Conservation (phyloP, 2,888 invertebrate genomes). For the Oasisia sp. region DNA sequence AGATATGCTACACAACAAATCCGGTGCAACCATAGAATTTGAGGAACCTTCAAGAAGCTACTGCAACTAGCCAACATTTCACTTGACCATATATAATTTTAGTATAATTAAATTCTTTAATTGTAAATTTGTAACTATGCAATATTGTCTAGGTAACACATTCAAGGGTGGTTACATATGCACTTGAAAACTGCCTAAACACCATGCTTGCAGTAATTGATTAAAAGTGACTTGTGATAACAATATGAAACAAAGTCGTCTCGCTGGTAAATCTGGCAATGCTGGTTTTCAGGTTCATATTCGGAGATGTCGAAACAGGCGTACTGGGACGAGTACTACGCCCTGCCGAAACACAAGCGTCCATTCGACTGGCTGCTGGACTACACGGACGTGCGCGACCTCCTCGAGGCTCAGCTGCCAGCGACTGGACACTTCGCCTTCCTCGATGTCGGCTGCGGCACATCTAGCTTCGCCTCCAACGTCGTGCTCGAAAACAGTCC, state of each 20-base stretch:
- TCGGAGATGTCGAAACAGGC: slow-evolving; percentile 1
- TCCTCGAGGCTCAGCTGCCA: not conserved
- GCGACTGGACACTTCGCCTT: not conserved
- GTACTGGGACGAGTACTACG: not conserved
- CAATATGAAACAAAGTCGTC: not conserved
- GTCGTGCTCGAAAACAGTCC: not conserved
- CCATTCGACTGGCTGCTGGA: slow-evolving; percentile 4
- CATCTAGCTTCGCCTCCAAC: not conserved
- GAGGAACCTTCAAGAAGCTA: no score
- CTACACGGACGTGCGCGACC: not conserved
- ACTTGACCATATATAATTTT: no score
- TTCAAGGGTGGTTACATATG: no score
- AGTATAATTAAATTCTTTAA: no score
- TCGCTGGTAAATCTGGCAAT: not conserved
- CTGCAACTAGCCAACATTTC: no score
- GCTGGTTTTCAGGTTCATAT: not conserved
- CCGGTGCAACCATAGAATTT: no score
- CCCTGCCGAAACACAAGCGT: not conserved
- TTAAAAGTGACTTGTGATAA: no score
- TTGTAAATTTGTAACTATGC: no score
- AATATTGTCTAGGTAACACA: no score
- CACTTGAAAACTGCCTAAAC: no score
- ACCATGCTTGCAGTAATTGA: no score
- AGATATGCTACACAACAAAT: no score
- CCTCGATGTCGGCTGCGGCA: not conserved